phyloP scores from a whole-genome alignment of 2,797 vertebrate species.

The Tachyglossus aculeatus region DNA sequence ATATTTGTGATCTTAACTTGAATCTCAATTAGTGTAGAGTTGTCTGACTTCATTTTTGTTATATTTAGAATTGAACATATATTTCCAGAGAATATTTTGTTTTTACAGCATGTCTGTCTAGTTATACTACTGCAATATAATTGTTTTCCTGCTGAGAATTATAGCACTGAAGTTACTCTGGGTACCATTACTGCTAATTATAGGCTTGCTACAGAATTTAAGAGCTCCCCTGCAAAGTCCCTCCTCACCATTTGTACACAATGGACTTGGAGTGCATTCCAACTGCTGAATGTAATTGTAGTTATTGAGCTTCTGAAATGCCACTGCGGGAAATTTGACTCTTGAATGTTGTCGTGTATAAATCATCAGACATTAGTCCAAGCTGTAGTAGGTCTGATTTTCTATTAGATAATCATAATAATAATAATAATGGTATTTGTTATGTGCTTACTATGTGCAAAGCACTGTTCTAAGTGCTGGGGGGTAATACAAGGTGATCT shows the following conservation, averaged over 20 bases:
- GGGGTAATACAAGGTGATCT: too few species aligned
- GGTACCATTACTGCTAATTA: constrained; percentile 78
- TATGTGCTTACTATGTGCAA: too few species aligned
- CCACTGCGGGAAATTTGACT: constrained; percentile 6
- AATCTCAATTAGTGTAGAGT: constrained; percentile 63
- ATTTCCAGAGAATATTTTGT: constrained; percentile 76
- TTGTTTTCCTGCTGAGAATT: constrained; percentile 81
- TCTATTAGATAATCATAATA: too few species aligned
- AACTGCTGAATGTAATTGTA: constrained; percentile 10
- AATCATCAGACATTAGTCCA: constrained; percentile 33
- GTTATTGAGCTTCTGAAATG: constrained; percentile 1
- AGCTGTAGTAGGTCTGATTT: constrained; percentile 15
- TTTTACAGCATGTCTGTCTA: constrained; percentile 76
- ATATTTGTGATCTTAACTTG: not conserved
- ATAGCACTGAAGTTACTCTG: constrained; percentile 75
- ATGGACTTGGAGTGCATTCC: constrained; percentile 37
- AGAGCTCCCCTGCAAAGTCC: constrained; percentile 64
- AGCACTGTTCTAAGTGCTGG: too few species aligned
- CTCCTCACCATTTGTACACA: constrained; percentile 38
- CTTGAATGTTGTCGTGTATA: not conserved
- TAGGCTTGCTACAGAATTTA: constrained; percentile 71
- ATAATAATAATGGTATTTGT: too few species aligned
- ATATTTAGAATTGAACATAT: constrained; percentile 69
- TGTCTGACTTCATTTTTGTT: constrained; percentile 68
- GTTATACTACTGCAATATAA: constrained; percentile 73